Evolutionary conservation across 2,888 invertebrate species (phyloP).

Genomic region (Fissipunctia ypsillon): DNA sequence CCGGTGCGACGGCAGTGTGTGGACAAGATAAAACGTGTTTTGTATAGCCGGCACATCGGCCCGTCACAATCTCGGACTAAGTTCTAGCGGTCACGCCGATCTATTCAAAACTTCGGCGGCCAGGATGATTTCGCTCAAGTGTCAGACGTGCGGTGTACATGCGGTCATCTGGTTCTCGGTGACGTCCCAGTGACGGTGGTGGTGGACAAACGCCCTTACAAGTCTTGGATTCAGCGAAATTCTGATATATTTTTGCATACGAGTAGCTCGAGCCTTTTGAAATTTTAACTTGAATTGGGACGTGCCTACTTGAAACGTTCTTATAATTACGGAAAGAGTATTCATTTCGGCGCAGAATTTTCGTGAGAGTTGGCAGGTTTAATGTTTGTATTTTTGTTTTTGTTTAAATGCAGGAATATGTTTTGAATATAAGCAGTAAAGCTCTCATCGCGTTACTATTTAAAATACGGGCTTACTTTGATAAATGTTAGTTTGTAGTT

Average conservation of each 20-base stretch:
- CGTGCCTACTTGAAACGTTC: conserved; percentile 34
- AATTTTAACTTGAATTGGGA: conserved; percentile 45
- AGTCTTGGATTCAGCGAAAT: conserved; percentile 36
- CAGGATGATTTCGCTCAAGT: neutral
- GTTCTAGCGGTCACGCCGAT: neutral
- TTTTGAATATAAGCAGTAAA: neutral
- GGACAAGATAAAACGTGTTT: neutral
- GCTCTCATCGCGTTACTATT: too few species aligned
- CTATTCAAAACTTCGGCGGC: neutral
- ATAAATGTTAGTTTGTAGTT: neutral
- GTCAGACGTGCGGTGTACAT: neutral
- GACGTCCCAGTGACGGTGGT: neutral
- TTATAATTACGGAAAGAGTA: conserved; percentile 58
- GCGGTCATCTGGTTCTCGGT: neutral
- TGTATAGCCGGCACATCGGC: neutral
- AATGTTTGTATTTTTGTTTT: too few species aligned
- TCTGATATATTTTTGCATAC: conserved; percentile 33
- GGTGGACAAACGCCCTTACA: conserved; percentile 2
- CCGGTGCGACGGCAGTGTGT: neutral
- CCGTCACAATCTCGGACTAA: neutral
- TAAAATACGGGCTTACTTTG: neutral
- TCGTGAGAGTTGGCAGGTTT: conserved; percentile 10
- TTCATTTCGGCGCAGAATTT: conserved; percentile 37
- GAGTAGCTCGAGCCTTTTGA: conserved; percentile 48
- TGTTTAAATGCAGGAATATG: conserved; percentile 9